phyloP scores from a whole-genome alignment of 2,888 invertebrate genomes.

The Drosophila limbata region DNA sequence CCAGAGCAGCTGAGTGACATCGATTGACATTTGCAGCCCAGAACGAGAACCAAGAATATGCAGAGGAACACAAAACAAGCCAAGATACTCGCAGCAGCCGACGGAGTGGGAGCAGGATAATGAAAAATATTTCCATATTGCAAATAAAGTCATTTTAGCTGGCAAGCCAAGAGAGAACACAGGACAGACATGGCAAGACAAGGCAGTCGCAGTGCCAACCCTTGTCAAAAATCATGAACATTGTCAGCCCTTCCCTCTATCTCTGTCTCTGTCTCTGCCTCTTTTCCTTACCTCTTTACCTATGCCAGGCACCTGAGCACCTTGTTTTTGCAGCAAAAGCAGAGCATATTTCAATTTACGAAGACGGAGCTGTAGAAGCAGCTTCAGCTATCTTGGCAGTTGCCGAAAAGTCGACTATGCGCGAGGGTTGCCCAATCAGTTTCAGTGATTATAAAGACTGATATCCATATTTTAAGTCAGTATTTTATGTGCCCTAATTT shows the following conservation, averaged over 20 bases:
- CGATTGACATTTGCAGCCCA: slow-evolving; percentile 61
- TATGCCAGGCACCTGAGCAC: slow-evolving; percentile 30
- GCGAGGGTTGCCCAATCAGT: slow-evolving; percentile 26
- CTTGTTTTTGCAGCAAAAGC: slow-evolving; percentile 33
- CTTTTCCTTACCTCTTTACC: not conserved
- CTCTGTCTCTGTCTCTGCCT: not conserved
- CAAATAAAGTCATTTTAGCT: slow-evolving; percentile 77
- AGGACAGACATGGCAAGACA: slow-evolving; percentile 2
- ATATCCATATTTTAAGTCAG: not conserved
- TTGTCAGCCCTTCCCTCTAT: slow-evolving; percentile 23
- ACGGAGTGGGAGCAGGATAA: slow-evolving; percentile 45
- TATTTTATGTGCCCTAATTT: not conserved
- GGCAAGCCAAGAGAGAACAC: slow-evolving; percentile 20
- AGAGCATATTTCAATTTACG: slow-evolving; percentile 62
- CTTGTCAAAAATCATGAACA: slow-evolving; percentile 62
- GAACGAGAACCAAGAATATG: slow-evolving; percentile 8
- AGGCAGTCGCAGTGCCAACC: slow-evolving; percentile 44
- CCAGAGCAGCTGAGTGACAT: slow-evolving; percentile 63
- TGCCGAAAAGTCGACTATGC: slow-evolving; percentile 35
- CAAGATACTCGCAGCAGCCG: slow-evolving; percentile 3
- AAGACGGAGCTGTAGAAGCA: slow-evolving; percentile 17
- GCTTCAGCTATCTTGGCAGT: slow-evolving; percentile 34
- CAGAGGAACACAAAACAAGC: slow-evolving; percentile 8
- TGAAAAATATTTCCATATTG: slow-evolving; percentile 80
- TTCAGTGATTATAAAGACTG: not conserved